Percentiles rank a stretch among this genome's conserved stretches.
These are phyloP conservation scores for Ictalurus furcatus DNA, from an alignment of 2,113 vertebrate species.

Conservation along the genomic window DNA sequence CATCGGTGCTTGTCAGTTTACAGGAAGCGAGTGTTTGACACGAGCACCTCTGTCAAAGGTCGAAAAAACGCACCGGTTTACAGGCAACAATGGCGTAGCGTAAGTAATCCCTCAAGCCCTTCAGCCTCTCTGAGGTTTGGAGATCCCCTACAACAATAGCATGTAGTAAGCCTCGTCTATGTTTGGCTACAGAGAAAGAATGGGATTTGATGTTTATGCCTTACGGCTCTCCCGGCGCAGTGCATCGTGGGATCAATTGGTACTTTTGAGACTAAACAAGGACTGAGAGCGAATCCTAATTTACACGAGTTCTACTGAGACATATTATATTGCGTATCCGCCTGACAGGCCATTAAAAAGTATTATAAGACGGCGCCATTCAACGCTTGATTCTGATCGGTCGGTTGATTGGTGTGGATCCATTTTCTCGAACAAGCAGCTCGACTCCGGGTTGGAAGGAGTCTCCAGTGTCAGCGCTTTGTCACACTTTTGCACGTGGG, in stretches of 20 bases:
- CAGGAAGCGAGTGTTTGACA: constrained; percentile 43
- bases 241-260: background rate
- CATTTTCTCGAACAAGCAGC: background rate
- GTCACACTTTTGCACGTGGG: background rate
- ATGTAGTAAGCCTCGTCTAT: background rate
- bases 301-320: background rate
- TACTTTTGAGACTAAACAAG: background rate
- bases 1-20: constrained; percentile 21
- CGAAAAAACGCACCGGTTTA: background rate
- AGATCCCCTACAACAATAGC: constrained; percentile 25
- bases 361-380: background rate
- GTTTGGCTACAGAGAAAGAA: background rate
- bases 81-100: constrained; percentile 19
- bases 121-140: background rate
- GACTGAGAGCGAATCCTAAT: background rate
- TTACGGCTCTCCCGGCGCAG: background rate
- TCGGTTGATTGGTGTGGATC: background rate
- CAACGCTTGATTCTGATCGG: background rate
- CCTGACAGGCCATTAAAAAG: background rate
- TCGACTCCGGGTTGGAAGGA: background rate
- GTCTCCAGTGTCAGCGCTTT: background rate
- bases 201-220: background rate
- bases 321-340: background rate
- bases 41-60: constrained; percentile 7
- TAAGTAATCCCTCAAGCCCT: constrained; percentile 21